These are phyloP conservation scores for Sebastolobus altivelis DNA, from an alignment of 2,797 vertebrate genomes.

Conservation along the genomic window DNA sequence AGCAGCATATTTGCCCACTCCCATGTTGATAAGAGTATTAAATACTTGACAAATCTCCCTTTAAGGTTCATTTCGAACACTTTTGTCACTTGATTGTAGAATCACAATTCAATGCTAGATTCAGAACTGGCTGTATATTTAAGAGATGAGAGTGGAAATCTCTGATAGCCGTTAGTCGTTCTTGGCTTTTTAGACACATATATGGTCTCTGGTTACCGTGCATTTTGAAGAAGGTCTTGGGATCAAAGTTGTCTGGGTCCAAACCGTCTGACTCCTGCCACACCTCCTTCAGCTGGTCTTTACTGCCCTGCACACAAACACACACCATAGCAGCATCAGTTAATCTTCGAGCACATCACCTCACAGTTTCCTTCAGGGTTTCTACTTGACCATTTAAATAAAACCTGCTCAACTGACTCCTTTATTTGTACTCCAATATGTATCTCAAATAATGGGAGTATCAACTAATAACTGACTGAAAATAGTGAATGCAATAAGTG, in stretches of 20 bases:
- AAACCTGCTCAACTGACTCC: background rate
- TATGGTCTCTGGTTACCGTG: conserved; percentile 86
- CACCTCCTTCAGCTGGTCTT: conserved; percentile 96
- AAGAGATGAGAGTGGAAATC: background rate
- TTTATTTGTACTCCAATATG: background rate
- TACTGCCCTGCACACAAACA: conserved; percentile 88
- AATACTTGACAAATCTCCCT: too few species aligned
- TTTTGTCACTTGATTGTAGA: background rate
- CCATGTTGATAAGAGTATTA: too few species aligned
- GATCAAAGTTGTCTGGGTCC: conserved; percentile 93
- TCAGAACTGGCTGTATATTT: background rate
- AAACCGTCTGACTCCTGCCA: conserved; percentile 96
- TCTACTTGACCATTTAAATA: background rate
- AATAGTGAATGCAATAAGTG: background rate
- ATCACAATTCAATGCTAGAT: background rate
- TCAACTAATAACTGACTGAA: background rate
- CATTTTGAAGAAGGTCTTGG: conserved; percentile 96
- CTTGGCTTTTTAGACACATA: background rate
- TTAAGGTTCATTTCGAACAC: too few species aligned
- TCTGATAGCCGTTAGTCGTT: background rate
- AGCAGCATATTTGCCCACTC: too few species aligned
- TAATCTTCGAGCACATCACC: background rate
- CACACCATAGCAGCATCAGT: background rate
- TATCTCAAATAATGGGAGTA: background rate
- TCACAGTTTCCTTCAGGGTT: background rate